Conservation (phyloP, 2,888 invertebrate species). For the Apodemia zela region DNA sequence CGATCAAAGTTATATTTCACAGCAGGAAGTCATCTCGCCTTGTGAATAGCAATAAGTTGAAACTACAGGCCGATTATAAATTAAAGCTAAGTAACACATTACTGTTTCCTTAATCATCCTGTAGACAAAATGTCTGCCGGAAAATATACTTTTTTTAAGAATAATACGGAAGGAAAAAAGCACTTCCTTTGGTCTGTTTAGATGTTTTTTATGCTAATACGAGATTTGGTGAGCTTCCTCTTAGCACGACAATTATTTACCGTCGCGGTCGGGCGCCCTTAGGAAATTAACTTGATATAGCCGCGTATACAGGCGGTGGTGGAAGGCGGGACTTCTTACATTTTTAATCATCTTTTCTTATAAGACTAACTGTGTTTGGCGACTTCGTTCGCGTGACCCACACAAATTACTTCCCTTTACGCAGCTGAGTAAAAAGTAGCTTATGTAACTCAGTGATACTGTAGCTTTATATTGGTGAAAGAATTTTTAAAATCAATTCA, state of each 20-base stretch:
- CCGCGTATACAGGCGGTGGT: constrained; percentile 15
- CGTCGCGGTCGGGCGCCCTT: constrained; percentile 49
- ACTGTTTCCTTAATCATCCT: constrained; percentile 14
- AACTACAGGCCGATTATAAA: constrained; percentile 14
- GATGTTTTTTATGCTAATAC: constrained; percentile 78
- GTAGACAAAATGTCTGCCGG: constrained; percentile 69
- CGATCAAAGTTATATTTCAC: neutral
- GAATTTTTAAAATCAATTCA: too few species aligned
- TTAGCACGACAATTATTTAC: constrained; percentile 66
- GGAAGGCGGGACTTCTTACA: neutral
- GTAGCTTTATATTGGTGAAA: too few species aligned
- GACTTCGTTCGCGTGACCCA: too few species aligned
- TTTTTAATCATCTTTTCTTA: neutral
- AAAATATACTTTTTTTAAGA: constrained; percentile 71
- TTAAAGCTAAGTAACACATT: constrained; percentile 15
- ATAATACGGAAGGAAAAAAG: constrained; percentile 76
- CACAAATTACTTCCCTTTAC: too few species aligned
- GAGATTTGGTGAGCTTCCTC: constrained; percentile 72
- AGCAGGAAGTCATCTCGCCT: neutral
- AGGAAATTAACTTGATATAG: constrained; percentile 56
- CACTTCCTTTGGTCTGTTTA: constrained; percentile 72
- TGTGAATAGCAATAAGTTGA: neutral
- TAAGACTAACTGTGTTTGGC: too few species aligned
- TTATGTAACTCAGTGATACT: too few species aligned
- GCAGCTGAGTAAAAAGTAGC: too few species aligned